Conservation (phyloP, 2,113 vertebrate species). For the Uria aalge region DNA sequence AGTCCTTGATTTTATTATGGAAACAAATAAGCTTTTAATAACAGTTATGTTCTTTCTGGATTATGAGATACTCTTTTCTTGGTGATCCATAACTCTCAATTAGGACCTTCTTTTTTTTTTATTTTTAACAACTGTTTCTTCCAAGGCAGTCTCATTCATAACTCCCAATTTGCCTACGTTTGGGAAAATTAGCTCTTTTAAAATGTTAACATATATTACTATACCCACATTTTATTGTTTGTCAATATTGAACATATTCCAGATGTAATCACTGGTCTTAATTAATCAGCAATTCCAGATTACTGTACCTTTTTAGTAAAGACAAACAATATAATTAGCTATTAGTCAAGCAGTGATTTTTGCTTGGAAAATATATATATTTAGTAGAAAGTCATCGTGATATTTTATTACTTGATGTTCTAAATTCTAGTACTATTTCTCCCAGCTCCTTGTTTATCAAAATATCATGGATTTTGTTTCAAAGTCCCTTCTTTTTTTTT, state of each 20-base stretch:
- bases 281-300: not conserved
- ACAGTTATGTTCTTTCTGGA: not conserved
- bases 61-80: not conserved
- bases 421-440: not conserved
- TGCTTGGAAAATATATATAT: not conserved
- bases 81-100: not conserved
- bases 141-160: not conserved
- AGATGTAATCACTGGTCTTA: not conserved
- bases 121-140: not conserved
- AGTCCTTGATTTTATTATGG: not conserved
- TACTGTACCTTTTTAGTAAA: not conserved
- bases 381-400: not conserved
- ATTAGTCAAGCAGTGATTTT: not conserved
- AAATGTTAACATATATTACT: not conserved
- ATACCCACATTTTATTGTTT: not conserved
- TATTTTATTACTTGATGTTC: not conserved
- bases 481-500: not conserved
- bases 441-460: not conserved
- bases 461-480: not conserved
- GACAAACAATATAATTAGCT: not conserved
- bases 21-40: not conserved
- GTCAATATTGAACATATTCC: not conserved
- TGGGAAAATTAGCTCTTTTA: not conserved
- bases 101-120: not conserved
- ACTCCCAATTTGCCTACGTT: not conserved